phyloP scores from a whole-genome alignment of 2,113 vertebrate species.

The Patagioenas fasciata region DNA sequence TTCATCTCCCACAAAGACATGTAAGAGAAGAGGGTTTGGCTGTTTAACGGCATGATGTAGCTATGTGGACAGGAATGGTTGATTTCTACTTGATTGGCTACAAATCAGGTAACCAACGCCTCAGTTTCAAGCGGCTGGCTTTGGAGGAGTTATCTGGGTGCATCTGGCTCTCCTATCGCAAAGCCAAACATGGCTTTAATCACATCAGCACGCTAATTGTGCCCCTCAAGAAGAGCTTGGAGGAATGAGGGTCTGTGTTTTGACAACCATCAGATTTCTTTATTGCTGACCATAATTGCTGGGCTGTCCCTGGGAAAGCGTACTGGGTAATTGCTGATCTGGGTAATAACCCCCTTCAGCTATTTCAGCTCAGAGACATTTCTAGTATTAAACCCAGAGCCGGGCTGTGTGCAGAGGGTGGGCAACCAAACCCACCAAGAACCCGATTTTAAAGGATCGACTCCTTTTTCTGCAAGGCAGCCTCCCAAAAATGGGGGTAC shows the following conservation, averaged over 20 bases:
- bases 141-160: conserved; percentile 63
- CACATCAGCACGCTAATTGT: conserved; percentile 70
- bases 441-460: background rate
- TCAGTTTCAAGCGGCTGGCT: conserved; percentile 44
- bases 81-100: conserved; percentile 76
- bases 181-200: conserved; percentile 66
- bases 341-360: conserved; percentile 6
- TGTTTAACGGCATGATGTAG: conserved; percentile 55
- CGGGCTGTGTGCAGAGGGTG: conserved; percentile 9
- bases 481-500: background rate
- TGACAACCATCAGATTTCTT: conserved; percentile 61
- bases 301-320: conserved; percentile 68
- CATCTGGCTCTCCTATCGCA: conserved; percentile 64
- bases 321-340: conserved; percentile 61
- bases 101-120: conserved; percentile 77
- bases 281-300: conserved; percentile 64
- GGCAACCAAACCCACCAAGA: background rate
- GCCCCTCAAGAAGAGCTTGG: conserved; percentile 67
- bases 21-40: conserved; percentile 48
- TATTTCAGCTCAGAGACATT: background rate
- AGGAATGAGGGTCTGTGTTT: conserved; percentile 62
- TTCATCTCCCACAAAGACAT: conserved; percentile 69
- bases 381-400: background rate
- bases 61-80: conserved; percentile 65
- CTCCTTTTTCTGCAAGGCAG: background rate